phyloP scores from a whole-genome alignment of 2,113 vertebrate species.

The Heterochromis multidens region DNA sequence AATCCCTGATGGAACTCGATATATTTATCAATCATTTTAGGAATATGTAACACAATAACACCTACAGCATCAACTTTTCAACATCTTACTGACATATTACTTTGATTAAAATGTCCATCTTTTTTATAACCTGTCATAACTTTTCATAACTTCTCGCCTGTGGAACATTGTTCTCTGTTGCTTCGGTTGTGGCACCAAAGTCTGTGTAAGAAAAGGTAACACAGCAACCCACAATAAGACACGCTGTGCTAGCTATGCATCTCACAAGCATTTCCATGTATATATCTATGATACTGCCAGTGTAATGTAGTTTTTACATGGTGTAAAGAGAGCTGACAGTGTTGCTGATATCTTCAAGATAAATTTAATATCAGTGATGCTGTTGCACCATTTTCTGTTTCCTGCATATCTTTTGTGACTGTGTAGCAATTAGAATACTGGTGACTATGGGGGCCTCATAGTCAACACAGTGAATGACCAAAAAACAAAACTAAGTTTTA shows the following conservation, averaged over 20 bases:
- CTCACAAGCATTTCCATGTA: neutral
- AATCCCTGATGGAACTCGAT: neutral
- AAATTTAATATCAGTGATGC: neutral
- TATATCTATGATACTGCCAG: too few relatives aligned
- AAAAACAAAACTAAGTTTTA: neutral
- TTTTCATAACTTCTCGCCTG: neutral
- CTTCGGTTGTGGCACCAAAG: neutral
- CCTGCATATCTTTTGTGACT: neutral
- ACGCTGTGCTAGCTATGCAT: too few relatives aligned
- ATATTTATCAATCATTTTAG: neutral
- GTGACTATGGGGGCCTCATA: neutral
- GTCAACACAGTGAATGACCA: too few relatives aligned
- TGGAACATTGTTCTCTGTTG: neutral
- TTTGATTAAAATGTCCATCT: neutral
- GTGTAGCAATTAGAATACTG: neutral
- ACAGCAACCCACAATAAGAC: neutral
- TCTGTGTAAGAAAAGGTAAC: neutral
- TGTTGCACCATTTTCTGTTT: neutral
- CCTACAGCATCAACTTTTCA: neutral
- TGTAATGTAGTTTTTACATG: neutral
- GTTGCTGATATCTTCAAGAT: neutral
- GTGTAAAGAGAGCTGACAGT: neutral
- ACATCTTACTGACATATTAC: neutral
- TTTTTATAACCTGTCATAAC: too few relatives aligned
- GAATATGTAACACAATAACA: neutral